A percentile compares a stretch with the other conserved stretches of the same genome.
phyloP scores from a whole-genome alignment of 2,888 invertebrate species.

The Drosophila eohydei region DNA sequence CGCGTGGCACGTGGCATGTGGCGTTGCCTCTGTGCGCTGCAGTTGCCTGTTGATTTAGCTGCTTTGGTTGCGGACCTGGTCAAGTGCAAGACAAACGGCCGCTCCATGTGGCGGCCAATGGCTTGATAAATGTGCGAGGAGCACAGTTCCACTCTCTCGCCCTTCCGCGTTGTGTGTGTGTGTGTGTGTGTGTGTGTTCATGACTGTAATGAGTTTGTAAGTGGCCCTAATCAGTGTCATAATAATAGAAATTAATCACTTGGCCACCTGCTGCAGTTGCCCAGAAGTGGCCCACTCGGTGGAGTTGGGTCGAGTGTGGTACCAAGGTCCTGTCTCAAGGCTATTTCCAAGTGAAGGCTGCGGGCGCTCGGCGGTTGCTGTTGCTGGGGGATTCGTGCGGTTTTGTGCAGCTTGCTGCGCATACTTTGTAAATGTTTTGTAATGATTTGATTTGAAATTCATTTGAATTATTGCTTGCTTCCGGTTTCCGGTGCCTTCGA shows the following conservation, averaged over 20 bases:
- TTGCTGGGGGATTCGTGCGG: conserved; percentile 60
- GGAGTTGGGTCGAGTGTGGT: neutral
- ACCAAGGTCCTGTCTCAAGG: conserved; percentile 22
- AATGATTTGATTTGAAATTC: conserved; percentile 84
- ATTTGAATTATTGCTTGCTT: conserved; percentile 84
- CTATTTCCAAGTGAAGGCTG: conserved; percentile 29
- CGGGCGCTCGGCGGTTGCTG: neutral
- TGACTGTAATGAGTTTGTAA: conserved; percentile 78
- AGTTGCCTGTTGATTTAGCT: conserved; percentile 56
- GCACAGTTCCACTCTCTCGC: neutral
- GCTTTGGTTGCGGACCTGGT: conserved; percentile 40
- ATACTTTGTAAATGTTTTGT: conserved; percentile 81
- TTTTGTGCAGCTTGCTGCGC: conserved; percentile 74
- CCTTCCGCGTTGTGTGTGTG: conserved; percentile 1
- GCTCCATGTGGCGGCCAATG: conserved; percentile 76
- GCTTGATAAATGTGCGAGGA: conserved; percentile 68
- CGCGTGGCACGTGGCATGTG: conserved; percentile 19
- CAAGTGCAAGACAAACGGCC: conserved; percentile 77
- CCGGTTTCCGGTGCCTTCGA: conserved; percentile 82
- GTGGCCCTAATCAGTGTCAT: conserved; percentile 79
- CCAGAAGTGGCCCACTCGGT: neutral
- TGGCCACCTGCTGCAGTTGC: conserved; percentile 49
- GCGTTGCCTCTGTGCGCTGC: neutral
- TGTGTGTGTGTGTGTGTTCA: conserved; percentile 22
- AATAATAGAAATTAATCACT: conserved; percentile 80